These are phyloP conservation scores for Neoseiulus cucumeris DNA, from an alignment of 1,140 invertebrate species.

Conservation along the genomic window DNA sequence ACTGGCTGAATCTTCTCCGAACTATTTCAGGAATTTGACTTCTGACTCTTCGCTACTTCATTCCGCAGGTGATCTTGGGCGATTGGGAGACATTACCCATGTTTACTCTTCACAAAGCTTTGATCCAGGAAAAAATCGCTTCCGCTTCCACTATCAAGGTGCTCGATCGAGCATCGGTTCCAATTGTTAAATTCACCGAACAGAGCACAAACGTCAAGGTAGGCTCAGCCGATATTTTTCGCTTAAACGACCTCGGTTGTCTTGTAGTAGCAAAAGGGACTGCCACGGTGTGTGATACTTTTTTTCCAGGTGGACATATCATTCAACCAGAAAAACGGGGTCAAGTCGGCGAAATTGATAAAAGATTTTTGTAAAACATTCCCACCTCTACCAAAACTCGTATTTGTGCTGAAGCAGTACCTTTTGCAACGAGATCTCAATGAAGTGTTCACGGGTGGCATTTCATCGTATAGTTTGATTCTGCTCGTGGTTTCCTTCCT, in stretches of 20 bases:
- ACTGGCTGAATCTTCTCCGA: too few relatives aligned
- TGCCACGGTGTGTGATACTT: too few relatives aligned
- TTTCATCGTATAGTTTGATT: slow-evolving; percentile 94
- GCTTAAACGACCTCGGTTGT: too few relatives aligned
- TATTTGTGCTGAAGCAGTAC: slow-evolving; percentile 94
- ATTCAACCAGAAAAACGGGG: slow-evolving; percentile 89
- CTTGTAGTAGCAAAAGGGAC: too few relatives aligned
- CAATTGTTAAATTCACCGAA: slow-evolving; percentile 94
- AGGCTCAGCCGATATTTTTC: too few relatives aligned
- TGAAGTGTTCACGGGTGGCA: slow-evolving; percentile 96
- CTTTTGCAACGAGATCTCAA: slow-evolving; percentile 88
- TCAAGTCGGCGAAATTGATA: slow-evolving; percentile 84
- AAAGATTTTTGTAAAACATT: slow-evolving; percentile 42
- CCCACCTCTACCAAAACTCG: slow-evolving; percentile 71
- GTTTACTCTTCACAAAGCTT: slow-evolving; percentile 64
- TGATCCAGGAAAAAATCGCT: slow-evolving; percentile 67
- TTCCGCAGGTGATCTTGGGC: slow-evolving; percentile 87
- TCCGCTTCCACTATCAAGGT: slow-evolving; percentile 74
- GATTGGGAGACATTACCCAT: slow-evolving; percentile 79
- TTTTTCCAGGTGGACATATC: slow-evolving; percentile 57
- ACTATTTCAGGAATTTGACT: background rate
- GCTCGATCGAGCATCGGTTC: slow-evolving; percentile 83
- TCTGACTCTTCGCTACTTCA: slow-evolving; percentile 42
- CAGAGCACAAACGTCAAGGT: slow-evolving; percentile 67
- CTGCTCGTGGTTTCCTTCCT: slow-evolving; percentile 95